These are phyloP conservation scores for Bostrychus sinensis DNA, from an alignment of 2,113 vertebrate species.

Conservation along the genomic window DNA sequence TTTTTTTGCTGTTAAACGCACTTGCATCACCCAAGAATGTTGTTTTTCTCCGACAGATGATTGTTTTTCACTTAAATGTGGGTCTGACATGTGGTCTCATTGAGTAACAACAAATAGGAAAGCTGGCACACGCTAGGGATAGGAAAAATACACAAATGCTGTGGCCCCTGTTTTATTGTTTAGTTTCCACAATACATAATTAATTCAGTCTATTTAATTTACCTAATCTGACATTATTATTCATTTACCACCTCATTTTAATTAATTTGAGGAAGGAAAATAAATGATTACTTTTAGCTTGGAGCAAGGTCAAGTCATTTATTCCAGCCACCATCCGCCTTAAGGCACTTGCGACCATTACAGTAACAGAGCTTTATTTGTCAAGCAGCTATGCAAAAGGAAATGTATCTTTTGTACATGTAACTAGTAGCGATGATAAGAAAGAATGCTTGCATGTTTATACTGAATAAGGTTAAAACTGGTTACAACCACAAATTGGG, in stretches of 20 bases:
- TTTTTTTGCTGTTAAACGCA: constrained; percentile 59
- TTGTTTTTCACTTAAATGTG: constrained; percentile 51
- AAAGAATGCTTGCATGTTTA: too few species aligned
- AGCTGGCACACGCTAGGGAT: constrained; percentile 1
- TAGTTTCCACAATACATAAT: background rate
- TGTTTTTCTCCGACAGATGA: constrained; percentile 66
- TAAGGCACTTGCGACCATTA: too few species aligned
- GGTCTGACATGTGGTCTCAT: constrained; percentile 55
- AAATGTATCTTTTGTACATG: too few species aligned
- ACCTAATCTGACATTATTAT: background rate
- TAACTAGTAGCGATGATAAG: too few species aligned
- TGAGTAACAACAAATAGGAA: constrained; percentile 44
- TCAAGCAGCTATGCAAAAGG: too few species aligned
- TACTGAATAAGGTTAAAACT: too few species aligned
- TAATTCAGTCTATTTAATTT: constrained; percentile 8
- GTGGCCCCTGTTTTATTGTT: constrained; percentile 19
- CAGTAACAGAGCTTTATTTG: too few species aligned
- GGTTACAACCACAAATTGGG: too few species aligned
- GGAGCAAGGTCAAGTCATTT: constrained; percentile 12
- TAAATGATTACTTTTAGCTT: constrained; percentile 8
- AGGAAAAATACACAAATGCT: constrained; percentile 1
- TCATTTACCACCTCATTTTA: background rate
- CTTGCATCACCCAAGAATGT: constrained; percentile 67
- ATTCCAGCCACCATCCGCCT: background rate
- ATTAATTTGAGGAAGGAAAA: background rate